Conservation (phyloP, 1,140 invertebrate genomes). For the Vanessa tameamea region DNA sequence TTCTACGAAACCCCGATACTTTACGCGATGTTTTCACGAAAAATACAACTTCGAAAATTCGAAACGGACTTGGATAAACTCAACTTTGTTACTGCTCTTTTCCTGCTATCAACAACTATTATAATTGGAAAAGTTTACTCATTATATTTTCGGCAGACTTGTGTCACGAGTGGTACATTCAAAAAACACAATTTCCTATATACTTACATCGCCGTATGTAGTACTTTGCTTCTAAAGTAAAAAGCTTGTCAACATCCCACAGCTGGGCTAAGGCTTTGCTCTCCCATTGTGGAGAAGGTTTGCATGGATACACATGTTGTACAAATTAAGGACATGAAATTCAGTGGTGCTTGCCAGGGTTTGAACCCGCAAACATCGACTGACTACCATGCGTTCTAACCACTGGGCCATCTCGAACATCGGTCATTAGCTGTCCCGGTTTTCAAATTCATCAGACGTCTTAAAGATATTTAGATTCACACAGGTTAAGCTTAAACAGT, state of each 20-base stretch:
- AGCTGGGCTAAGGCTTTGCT: too few relatives aligned
- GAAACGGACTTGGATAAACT: constrained; percentile 30
- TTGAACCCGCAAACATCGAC: too few relatives aligned
- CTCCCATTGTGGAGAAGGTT: not conserved
- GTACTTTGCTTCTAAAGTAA: not conserved
- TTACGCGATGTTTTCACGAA: constrained; percentile 3
- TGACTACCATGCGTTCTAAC: too few relatives aligned
- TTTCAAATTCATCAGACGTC: too few relatives aligned
- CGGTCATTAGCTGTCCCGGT: too few relatives aligned
- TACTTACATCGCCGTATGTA: not conserved
- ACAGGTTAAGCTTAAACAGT: too few relatives aligned
- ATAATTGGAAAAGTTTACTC: constrained; percentile 75
- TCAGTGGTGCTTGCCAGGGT: too few relatives aligned
- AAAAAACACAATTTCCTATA: constrained; percentile 13
- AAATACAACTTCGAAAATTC: constrained; percentile 14
- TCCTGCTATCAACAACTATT: constrained; percentile 61
- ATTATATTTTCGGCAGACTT: constrained; percentile 66
- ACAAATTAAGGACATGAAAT: too few relatives aligned
- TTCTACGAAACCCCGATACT: not conserved
- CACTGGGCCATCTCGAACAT: too few relatives aligned
- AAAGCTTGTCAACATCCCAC: not conserved
- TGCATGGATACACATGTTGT: too few relatives aligned
- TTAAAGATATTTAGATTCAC: too few relatives aligned
- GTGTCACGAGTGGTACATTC: constrained; percentile 20
- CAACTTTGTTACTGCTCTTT: constrained; percentile 54